phyloP scores from a whole-genome alignment of 2,797 vertebrate genomes.

The Anguilla marmorata region DNA sequence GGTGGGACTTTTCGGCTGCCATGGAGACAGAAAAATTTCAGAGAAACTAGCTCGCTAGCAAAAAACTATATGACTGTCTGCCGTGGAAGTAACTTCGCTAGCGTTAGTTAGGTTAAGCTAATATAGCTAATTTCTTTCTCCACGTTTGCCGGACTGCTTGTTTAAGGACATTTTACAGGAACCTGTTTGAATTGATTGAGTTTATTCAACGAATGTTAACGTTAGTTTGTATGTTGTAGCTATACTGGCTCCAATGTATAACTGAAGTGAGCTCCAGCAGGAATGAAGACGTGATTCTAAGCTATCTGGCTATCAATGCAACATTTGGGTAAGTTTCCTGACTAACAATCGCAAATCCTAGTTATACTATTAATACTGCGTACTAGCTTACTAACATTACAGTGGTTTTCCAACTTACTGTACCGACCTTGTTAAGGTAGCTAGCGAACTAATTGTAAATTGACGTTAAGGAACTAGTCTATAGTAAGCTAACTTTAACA shows the following conservation, averaged over 20 bases:
- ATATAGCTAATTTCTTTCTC: neutral
- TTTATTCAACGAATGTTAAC: neutral
- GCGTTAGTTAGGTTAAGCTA: neutral
- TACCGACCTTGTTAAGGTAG: too few species aligned
- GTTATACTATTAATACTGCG: neutral
- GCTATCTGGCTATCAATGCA: neutral
- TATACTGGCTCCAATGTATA: neutral
- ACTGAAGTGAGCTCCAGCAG: neutral
- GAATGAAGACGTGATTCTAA: constrained; percentile 6
- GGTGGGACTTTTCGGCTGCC: constrained; percentile 10
- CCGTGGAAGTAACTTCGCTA: neutral
- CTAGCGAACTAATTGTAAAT: too few species aligned
- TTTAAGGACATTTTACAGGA: neutral
- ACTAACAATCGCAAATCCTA: neutral
- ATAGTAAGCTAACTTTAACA: too few species aligned
- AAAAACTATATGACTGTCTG: constrained; percentile 7
- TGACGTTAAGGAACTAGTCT: too few species aligned
- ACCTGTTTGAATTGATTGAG: neutral
- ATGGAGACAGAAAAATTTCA: constrained; percentile 18
- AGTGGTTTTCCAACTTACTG: neutral
- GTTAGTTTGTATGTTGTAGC: neutral
- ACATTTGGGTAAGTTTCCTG: constrained; percentile 22
- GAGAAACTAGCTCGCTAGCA: neutral
- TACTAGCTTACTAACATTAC: neutral
- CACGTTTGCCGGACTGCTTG: neutral